phyloP scores from a whole-genome alignment of 2,888 invertebrate species.

The Orthosia incerta region DNA sequence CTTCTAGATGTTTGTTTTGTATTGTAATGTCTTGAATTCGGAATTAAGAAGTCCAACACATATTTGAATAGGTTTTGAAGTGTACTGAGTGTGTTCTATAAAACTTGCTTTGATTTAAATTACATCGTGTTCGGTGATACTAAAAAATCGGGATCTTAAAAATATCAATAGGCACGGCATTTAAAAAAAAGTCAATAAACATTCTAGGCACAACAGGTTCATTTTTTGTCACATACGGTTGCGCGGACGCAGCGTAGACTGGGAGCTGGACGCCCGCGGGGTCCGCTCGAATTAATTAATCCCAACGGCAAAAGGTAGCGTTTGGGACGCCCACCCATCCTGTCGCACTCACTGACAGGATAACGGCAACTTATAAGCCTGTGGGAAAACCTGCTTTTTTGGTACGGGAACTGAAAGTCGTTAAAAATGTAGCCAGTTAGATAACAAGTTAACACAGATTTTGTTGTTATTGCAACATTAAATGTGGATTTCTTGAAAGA shows the following conservation, averaged over 20 bases:
- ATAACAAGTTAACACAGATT: background rate
- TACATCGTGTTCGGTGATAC: background rate
- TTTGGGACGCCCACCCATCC: slow-evolving; percentile 69
- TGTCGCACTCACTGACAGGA: slow-evolving; percentile 23
- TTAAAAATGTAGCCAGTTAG: background rate
- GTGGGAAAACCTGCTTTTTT: background rate
- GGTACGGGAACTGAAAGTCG: background rate
- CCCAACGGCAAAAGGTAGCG: slow-evolving; percentile 53
- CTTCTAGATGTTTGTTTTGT: slow-evolving; percentile 21
- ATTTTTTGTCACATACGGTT: slow-evolving; percentile 42
- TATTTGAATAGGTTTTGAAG: background rate
- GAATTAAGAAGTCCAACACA: background rate
- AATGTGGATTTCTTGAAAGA: background rate
- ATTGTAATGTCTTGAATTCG: background rate
- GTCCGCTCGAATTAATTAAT: slow-evolving; percentile 69
- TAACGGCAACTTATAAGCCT: background rate
- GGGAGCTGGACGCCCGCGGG: slow-evolving; percentile 65
- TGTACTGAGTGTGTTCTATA: background rate
- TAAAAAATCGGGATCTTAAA: background rate
- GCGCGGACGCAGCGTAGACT: slow-evolving; percentile 63
- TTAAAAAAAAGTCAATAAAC: background rate
- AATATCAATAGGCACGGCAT: background rate
- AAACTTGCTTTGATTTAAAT: background rate
- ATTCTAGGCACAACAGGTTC: background rate
- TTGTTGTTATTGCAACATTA: background rate